Evolutionary conservation across 2,888 invertebrate genomes (phyloP).

Genomic region (Hoplodrina ambigua): DNA sequence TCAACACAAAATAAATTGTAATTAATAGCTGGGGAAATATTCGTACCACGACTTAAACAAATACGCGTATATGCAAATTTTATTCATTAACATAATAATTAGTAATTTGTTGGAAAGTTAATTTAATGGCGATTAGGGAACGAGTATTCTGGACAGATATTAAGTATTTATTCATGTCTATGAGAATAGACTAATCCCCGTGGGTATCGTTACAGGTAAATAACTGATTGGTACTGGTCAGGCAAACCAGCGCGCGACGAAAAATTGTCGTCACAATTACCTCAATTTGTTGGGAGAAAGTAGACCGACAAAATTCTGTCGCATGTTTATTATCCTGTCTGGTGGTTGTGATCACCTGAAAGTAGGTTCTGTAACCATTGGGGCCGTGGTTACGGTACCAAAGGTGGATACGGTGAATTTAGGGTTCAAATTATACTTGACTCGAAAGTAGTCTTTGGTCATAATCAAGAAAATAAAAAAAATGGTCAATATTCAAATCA

Average conservation of each 20-base stretch:
- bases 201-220: slow-evolving; percentile 16
- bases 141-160: slow-evolving; percentile 30
- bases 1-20: slow-evolving; percentile 53
- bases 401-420: no score
- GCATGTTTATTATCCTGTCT: not conserved
- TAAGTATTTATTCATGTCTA: slow-evolving; percentile 29
- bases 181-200: slow-evolving; percentile 11
- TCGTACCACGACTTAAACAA: slow-evolving; percentile 38
- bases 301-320: not conserved
- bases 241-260: slow-evolving; percentile 4
- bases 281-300: not conserved
- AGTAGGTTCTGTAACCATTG: no score
- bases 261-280: not conserved
- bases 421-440: no score
- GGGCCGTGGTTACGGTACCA: no score
- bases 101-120: slow-evolving; percentile 52
- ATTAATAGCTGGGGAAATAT: slow-evolving; percentile 52
- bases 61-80: slow-evolving; percentile 51
- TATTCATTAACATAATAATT: slow-evolving; percentile 54
- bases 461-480: no score
- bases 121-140: slow-evolving; percentile 52
- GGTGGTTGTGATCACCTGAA: not conserved
- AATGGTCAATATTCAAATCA: no score
- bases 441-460: no score
- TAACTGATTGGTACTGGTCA: slow-evolving; percentile 41